These are phyloP conservation scores for Tridacna gigas DNA, from an alignment of 2,888 invertebrate genomes.

Conservation along the genomic window DNA sequence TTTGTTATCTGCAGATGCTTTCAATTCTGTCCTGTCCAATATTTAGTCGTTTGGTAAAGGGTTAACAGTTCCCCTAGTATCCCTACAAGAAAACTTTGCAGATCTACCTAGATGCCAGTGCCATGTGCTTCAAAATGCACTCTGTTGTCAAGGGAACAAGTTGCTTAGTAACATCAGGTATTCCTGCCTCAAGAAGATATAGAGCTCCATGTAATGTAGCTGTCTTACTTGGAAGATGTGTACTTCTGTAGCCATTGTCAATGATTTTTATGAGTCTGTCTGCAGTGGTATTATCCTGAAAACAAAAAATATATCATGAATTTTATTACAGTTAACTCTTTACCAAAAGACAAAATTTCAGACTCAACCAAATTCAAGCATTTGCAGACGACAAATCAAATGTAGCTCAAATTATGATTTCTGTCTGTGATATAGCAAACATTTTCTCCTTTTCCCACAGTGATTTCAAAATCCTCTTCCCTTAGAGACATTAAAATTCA, in stretches of 20 bases:
- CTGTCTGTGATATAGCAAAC: background rate
- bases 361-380: no score
- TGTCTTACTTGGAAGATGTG: constrained; percentile 88
- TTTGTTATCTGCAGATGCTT: no score
- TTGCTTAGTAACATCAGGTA: constrained; percentile 80
- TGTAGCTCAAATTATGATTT: no score
- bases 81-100: no score
- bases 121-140: constrained; percentile 82
- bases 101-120: constrained; percentile 7
- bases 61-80: no score
- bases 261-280: constrained; percentile 88
- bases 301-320: background rate
- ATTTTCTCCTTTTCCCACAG: background rate
- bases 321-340: no score
- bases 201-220: constrained; percentile 89
- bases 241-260: constrained; percentile 88
- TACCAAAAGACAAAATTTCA: no score
- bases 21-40: no score
- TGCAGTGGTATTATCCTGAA: constrained; percentile 86
- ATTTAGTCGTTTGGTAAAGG: no score
- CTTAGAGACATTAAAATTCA: no score
- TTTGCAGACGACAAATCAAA: no score
- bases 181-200: constrained; percentile 88
- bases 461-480: background rate
- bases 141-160: constrained; percentile 84